Conservation (phyloP, 1,140 invertebrate species). For the Drosophila murphyi region DNA sequence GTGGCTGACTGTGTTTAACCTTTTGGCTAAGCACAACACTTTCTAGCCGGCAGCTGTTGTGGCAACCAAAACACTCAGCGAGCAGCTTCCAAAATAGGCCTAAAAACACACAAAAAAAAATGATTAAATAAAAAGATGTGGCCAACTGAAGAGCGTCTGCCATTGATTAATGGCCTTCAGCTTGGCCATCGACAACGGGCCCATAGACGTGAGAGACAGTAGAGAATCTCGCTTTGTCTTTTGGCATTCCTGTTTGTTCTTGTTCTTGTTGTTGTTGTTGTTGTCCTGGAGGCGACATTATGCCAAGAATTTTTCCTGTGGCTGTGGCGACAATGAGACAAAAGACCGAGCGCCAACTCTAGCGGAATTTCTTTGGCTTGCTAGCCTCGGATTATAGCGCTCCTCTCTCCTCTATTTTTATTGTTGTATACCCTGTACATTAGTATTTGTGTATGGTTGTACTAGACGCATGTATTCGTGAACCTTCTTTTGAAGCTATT, state of each 20-base stretch:
- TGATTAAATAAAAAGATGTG: slow-evolving; percentile 19
- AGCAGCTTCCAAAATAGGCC: background rate
- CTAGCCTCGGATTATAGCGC: slow-evolving; percentile 18
- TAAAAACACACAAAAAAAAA: background rate
- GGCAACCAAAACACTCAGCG: too few relatives aligned
- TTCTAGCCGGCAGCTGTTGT: slow-evolving; percentile 16
- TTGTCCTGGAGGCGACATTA: slow-evolving; percentile 13
- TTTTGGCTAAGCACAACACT: slow-evolving; percentile 32
- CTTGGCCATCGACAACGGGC: slow-evolving; percentile 56
- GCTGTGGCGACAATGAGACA: slow-evolving; percentile 48
- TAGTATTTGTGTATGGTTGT: background rate
- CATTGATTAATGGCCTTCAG: slow-evolving; percentile 65
- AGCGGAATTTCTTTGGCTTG: slow-evolving; percentile 31
- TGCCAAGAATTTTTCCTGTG: slow-evolving; percentile 36
- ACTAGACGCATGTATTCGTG: too few relatives aligned
- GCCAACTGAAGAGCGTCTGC: slow-evolving; percentile 42
- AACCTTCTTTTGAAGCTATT: too few relatives aligned
- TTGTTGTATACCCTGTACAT: slow-evolving; percentile 5
- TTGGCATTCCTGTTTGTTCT: background rate
- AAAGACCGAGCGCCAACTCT: slow-evolving; percentile 39
- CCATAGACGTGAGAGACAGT: background rate
- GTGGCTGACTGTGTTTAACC: slow-evolving; percentile 44
- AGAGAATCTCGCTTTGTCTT: background rate
- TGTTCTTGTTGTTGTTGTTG: slow-evolving; percentile 15
- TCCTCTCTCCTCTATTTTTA: background rate